phyloP scores from a whole-genome alignment of 2,797 vertebrate genomes.

The Rhabdophis nuchalis region DNA sequence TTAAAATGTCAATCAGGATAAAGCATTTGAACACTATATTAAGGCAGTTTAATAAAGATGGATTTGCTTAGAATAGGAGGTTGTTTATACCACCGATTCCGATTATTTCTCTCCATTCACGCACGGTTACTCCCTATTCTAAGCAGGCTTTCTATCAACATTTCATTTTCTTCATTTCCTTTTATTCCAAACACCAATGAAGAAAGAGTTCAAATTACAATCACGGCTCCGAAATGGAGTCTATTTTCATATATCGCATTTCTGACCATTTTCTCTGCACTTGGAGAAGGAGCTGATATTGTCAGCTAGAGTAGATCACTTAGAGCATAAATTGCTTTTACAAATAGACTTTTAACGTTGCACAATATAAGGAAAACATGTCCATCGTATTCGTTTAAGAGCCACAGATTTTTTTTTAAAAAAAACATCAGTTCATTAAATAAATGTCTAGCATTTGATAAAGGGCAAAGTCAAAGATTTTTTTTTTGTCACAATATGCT shows the following conservation, averaged over 20 bases:
- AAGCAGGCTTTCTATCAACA: not conserved
- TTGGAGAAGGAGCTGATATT: slow-evolving; percentile 23
- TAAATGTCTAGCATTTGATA: slow-evolving; percentile 8
- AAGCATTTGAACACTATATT: not conserved
- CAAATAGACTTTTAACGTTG: slow-evolving; percentile 15
- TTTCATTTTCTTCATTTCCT: slow-evolving; percentile 16
- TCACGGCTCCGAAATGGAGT: slow-evolving; percentile 17
- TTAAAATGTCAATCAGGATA: not conserved
- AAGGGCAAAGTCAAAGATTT: not conserved
- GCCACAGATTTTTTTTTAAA: not conserved
- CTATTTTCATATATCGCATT: slow-evolving; percentile 11
- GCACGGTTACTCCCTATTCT: not conserved
- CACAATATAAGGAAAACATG: slow-evolving; percentile 25
- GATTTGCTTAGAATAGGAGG: not conserved
- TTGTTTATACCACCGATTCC: not conserved
- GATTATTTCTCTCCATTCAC: not conserved
- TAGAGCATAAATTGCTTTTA: slow-evolving; percentile 37
- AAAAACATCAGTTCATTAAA: slow-evolving; percentile 25
- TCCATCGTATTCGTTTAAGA: slow-evolving; percentile 11
- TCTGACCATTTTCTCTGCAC: slow-evolving; percentile 7
- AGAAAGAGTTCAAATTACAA: slow-evolving; percentile 35
- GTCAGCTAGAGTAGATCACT: slow-evolving; percentile 5
- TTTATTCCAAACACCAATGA: slow-evolving; percentile 17
- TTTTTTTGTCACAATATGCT: not conserved
- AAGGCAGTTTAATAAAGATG: not conserved